Percentiles rank a stretch among this genome's conserved stretches.
phyloP scores from a whole-genome alignment of 1,140 invertebrate genomes.

The Drosophila willistoni region DNA sequence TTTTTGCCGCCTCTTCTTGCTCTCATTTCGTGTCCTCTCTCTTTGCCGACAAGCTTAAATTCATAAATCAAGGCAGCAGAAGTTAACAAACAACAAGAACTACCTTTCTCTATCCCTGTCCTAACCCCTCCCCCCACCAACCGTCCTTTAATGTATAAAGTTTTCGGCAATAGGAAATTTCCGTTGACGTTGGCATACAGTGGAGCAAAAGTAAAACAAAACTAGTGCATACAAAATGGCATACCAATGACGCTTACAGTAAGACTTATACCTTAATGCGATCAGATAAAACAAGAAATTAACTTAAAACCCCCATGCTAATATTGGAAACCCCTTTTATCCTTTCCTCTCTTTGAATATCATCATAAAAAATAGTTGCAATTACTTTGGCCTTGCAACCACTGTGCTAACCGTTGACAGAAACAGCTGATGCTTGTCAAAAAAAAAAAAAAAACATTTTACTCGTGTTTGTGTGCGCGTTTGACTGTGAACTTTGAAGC shows the following conservation, averaged over 20 bases:
- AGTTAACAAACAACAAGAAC: constrained; percentile 53
- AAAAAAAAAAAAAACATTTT: constrained; percentile 52
- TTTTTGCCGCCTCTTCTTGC: constrained; percentile 12
- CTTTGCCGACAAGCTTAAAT: constrained; percentile 34
- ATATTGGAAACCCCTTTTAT: no score
- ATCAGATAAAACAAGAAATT: no score
- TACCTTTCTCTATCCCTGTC: constrained; percentile 16
- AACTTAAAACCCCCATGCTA: no score
- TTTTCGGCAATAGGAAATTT: constrained; percentile 68
- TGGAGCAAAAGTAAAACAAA: constrained; percentile 14
- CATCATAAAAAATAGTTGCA: background rate
- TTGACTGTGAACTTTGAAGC: constrained; percentile 43
- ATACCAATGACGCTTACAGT: no score
- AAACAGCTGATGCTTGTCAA: constrained; percentile 74
- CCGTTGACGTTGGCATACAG: constrained; percentile 46
- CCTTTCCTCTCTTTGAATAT: background rate
- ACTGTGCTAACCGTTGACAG: constrained; percentile 41
- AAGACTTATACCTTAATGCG: no score
- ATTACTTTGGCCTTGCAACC: constrained; percentile 16
- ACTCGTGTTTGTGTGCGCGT: constrained; percentile 16
- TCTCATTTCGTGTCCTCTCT: constrained; percentile 9
- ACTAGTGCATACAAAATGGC: background rate
- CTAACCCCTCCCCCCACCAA: background rate
- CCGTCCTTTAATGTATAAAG: constrained; percentile 16
- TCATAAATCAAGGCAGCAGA: constrained; percentile 57